Base-by-base conservation (phyloP, 2,797 vertebrate genomes). In the Crypturellus tataupa region DNA sequence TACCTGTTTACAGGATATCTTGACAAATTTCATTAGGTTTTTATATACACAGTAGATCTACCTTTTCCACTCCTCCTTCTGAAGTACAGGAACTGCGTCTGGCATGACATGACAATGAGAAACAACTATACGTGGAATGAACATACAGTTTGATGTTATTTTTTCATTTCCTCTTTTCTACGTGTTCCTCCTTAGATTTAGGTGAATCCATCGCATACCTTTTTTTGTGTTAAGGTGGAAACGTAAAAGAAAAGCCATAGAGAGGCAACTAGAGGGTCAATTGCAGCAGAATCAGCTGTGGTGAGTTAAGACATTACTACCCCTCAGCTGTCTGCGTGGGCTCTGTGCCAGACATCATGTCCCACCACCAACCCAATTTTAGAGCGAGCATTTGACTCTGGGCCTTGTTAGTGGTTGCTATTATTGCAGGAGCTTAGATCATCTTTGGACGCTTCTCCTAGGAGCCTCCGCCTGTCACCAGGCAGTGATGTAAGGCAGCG, bases 1-100 rank as follows among this genome's bases (percentile, higher is more conserved):
- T 89, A 92, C 78, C 59, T 81, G 55, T 91, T 92, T 89, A 79
- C 40, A 59, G 25, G 40, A 65, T 85, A 62, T 78, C 88, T 60
- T n/a, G 19, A 13, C 75, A 81, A 90, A 68, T 40, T 84, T 93
- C 68, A 59, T 77, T 49, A 90, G 40, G 60, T 91, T 75, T 80
- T 33, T 60, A 47, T 16, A 10, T 40, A 58, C 42, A 53, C 80
- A 90, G 53, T 12, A 80, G n/a, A 67, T 27, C 59, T 16, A 47
- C n/a, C 5, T 13, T 90, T 93, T 93, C 78, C 39, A 44, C 89
- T 89, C 83, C 20, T 8, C 37, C 60, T 37, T 64, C 27, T 80
- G 24, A 80, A 24, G 24, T 60, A 14, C 51, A 31, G 0, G 0
- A 40, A 62, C 8, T 59, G 12, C 4, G 16, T 23, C 3, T 68